Conservation (phyloP, 2,888 invertebrate genomes). For the Ormyrus thymus region DNA sequence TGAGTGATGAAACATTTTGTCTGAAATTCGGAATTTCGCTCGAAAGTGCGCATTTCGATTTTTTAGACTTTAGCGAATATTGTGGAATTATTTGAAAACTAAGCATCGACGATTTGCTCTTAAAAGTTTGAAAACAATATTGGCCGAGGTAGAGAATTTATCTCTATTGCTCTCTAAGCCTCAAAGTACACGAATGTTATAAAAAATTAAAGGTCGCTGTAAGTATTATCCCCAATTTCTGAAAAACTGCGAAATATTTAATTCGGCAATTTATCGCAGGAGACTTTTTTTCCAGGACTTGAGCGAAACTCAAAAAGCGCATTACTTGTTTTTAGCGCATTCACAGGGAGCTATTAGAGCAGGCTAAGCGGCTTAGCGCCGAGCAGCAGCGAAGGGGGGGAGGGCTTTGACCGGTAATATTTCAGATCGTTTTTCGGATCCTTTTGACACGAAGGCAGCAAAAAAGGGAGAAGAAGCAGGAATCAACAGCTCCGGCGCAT, state of each 20-base stretch:
- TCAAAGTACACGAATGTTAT: too few species aligned
- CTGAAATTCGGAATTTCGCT: not conserved
- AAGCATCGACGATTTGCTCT: too few species aligned
- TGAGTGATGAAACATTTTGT: not conserved
- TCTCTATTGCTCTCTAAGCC: too few species aligned
- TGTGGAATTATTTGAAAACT: too few species aligned
- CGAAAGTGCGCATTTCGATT: not conserved
- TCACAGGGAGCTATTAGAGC: conserved; percentile 12
- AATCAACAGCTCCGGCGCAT: conserved; percentile 5
- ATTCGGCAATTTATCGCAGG: too few species aligned
- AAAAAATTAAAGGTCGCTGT: too few species aligned
- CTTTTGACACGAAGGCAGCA: not conserved
- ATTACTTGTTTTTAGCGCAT: conserved; percentile 16
- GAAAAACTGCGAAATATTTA: too few species aligned
- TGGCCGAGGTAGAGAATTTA: too few species aligned
- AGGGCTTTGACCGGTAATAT: conserved; percentile 28
- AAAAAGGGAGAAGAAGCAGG: not conserved
- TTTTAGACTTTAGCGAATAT: too few species aligned
- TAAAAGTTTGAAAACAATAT: too few species aligned
- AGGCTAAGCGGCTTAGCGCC: conserved; percentile 17
- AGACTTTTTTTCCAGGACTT: too few species aligned
- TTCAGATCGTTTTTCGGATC: conserved; percentile 9
- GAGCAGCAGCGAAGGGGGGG: not conserved
- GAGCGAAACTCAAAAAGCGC: not conserved
- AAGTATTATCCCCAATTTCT: too few species aligned